Base-by-base conservation (phyloP, 2,888 invertebrate species). In the Merodon equestris region DNA sequence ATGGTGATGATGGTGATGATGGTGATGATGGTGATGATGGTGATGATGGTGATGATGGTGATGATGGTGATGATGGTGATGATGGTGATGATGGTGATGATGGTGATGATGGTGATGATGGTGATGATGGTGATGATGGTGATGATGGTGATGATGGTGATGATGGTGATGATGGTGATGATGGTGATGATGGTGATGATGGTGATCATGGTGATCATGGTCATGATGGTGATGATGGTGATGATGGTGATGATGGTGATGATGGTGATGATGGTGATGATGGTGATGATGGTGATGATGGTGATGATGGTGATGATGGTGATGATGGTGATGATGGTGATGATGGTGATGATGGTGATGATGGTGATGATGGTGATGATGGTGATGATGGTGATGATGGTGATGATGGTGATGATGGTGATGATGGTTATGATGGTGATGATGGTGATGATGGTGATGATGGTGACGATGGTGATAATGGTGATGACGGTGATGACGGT, bases 1-100 rank as follows among this genome's bases (percentile, higher is more conserved):
- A n/a, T n/a, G n/a, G n/a, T n/a, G n/a, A n/a, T n/a, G n/a, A n/a
- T 44, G 47, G 15, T 9, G 44, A 47, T 47, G 47, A 47, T 13
- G 47, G 18, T 47, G 47, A 47, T 13, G 47, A 47, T 47, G 47
- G 18, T 13, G 47, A 47, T 47, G 47, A 47, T 13, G 47, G 18
- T 47, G 47, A 47, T 13, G 47, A 47, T 47, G 47, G 18, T 13
- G 47, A 47, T 47, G 47, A 47, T 13, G 47, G 18, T 47, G 47
- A 47, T 13, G 47, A 47, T 47, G 47, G 18, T 13, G 47, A 47
- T 47, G 47, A 47, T 13, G 47, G 18, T 47, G 47, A 47, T 13
- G 47, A 47, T 47, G 47, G 18, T 13, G 47, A 47, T 47, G 47
- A 47, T 13, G 47, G 18, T 47, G 47, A 47, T 13, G 47, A 47